Evolutionary conservation across 2,797 vertebrate genomes (phyloP), one percentile per base, ranked within the genome.

Genomic region (Dermochelys coriacea): DNA sequence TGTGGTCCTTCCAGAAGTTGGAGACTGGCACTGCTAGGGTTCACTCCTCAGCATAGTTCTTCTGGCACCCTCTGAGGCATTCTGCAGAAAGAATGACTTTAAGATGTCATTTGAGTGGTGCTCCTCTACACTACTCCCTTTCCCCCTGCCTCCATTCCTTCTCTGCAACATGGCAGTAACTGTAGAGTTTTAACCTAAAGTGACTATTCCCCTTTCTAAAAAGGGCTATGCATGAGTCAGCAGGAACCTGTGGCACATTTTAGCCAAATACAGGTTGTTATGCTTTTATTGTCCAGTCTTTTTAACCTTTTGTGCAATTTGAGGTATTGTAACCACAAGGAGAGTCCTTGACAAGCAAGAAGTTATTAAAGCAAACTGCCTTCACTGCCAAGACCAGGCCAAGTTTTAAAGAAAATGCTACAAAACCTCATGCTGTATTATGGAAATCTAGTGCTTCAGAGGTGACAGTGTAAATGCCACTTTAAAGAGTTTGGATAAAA

Each of bases 311-410:
- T 41, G 0, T 71, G 90, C 82, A 52, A 64, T 51, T 55, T 75
- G 14, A 87, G 31, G 49, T 78, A 84, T n/a, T 71, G 12, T 5
- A 23, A 49, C 80, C 16, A 50, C 4, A 47, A 5, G 87, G 23
- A 8, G 71, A 25, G 8, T 9, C 12, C 85, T 80, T 52, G 81
- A 5, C 14, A 85, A 85, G 49, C 59, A 25, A n/a, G 45, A 45
- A 31, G 9, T 50, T n/a, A 88, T 74, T 27, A 83, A 92, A 37
- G 19, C 80, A 52, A 84, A 77, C 75, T 64, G 87, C 88, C 47
- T 25, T 87, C 92, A 86, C 61, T 87, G 41, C 68, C 93, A 86
- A 80, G 92, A 21, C 71, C 85, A 81, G 52, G 77, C 82, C 86
- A 95, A 86, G 50, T 4, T 34, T 21, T 95, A 81, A 92, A 14